Evolutionary conservation across 1,140 invertebrate genomes (phyloP).

Genomic region (Pentalonia nigronervosa): DNA sequence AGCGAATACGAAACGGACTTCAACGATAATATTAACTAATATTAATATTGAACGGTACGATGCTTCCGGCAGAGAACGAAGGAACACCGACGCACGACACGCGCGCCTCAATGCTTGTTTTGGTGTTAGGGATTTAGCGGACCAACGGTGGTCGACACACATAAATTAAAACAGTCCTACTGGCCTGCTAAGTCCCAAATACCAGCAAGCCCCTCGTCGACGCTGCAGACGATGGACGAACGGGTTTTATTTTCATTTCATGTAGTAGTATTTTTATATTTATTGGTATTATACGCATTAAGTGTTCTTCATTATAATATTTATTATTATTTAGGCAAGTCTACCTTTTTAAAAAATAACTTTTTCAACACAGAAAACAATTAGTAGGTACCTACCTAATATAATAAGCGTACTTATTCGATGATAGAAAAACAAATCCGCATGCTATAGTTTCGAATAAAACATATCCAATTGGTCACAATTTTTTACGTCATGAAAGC

Average conservation of each 20-base stretch:
- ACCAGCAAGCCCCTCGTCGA: constrained; percentile 53
- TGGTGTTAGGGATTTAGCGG: constrained; percentile 56
- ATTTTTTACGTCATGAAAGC: not conserved
- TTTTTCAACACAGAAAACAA: not conserved
- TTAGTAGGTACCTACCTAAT: no score
- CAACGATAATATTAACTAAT: not conserved
- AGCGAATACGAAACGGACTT: not conserved
- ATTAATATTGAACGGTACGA: not conserved
- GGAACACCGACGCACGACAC: not conserved
- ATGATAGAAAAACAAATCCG: not conserved
- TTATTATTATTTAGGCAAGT: not conserved
- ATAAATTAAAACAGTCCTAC: constrained; percentile 47
- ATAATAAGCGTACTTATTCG: no score
- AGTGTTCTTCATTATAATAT: not conserved
- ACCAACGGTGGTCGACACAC: constrained; percentile 52
- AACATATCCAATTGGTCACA: not conserved
- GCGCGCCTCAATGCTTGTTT: constrained; percentile 4
- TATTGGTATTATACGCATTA: not conserved
- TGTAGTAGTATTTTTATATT: not conserved
- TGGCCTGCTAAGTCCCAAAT: constrained; percentile 58
- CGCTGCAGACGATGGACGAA: not conserved
- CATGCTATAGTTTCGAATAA: not conserved
- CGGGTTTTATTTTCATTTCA: not conserved
- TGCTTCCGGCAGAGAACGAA: not conserved
- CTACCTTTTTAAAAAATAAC: no score